Evolutionary conservation across 2,888 invertebrate species (phyloP), one percentile per base, ranked within the genome.

Genomic region (Phengaris alcon): DNA sequence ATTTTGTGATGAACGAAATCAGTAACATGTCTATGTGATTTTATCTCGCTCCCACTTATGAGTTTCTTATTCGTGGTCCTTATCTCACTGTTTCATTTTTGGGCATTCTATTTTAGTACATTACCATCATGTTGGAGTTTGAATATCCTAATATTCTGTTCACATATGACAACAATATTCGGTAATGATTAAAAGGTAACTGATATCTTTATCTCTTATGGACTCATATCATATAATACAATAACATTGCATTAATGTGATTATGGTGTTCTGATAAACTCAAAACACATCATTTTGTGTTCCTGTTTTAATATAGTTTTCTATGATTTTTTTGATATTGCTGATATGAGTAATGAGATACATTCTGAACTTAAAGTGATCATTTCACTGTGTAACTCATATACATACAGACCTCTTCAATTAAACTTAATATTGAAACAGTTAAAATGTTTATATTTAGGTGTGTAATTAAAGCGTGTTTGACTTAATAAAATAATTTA

Each of bases 91-190:
- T 88, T 87, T 88, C 90, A 86, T 88, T 91, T 93, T 93, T 92
- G 93, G 93, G 88, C 90, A 93, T 90, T 89, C 93, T 93, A 93
- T 93, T 93, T 93, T 90, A 83, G 91, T 91, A 88, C 88, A 90
- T 91, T 92, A 90, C 93, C 93, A 92, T 92, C 91, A 91, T 85
- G 87, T 89, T 90, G 88, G 86, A 88, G 87, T 89, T 88, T 86
- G 87, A 88, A 88, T 87, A 90, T 89, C 88, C 86, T 86, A 88
- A 88, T 87, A 88, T 88, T 88, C 86, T 88, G 84, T 87, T 87
- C 87, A 86, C 82, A 83, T 84, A 86, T 85, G 87, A 87, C 81
- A 79, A 80, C 78, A 79, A 85, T 81, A 84, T 83, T 82, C 82
- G 84, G 82, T 85, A 81, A 82, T 83, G 84, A 83, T 81, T 82